Evolutionary conservation across 2,797 vertebrate species (phyloP), one percentile per base, ranked within the genome.

Genomic region (Mus minutoides): DNA sequence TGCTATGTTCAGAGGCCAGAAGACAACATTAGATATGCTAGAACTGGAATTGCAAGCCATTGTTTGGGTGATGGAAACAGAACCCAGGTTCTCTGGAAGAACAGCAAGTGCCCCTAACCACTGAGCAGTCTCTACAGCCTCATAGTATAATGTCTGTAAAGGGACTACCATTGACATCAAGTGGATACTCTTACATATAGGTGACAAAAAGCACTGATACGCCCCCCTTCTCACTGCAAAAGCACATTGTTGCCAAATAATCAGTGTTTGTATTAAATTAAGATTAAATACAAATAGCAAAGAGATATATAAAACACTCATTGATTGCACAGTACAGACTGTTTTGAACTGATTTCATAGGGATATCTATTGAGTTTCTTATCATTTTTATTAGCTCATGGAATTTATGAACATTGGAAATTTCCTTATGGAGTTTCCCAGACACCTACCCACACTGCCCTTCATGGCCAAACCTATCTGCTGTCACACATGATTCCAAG

Each of bases 281-380:
- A 49, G 43, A 43, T 49, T 21, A 96, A 91, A 88, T 22, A 49
- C 24, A 80, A 90, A 76, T 29, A 92, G 8, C 14, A 71, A 58
- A 17, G 13, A 31, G 26, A 17, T 67, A 71, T 76, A 49, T 43
- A 95, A 95, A 94, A 82, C 9, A 95, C 37, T 22, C 8, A 62
- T 69, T 78, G 46, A 94, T 94, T 94, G n/a, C 12, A 67, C 14
- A 60, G 22, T 85, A 46, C 26, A 69, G 60, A 71, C 91, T 24
- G 14, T 40, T 86, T 26, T 21, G 22, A 67, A 90, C 54, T 88
- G 12, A 92, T 88, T 93, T 90, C 64, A 60, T 13, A 54, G 71
- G 29, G 37, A 79, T 62, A 64, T 76, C 87, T 91, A 67, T 22
- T 76, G 40, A 31, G 13, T 9, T 90, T 54, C 86, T 88, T 77